A percentile compares a stretch with the other conserved stretches of the same genome.
phyloP scores from a whole-genome alignment of 2,113 vertebrate species.

The Polypterus bichir region DNA sequence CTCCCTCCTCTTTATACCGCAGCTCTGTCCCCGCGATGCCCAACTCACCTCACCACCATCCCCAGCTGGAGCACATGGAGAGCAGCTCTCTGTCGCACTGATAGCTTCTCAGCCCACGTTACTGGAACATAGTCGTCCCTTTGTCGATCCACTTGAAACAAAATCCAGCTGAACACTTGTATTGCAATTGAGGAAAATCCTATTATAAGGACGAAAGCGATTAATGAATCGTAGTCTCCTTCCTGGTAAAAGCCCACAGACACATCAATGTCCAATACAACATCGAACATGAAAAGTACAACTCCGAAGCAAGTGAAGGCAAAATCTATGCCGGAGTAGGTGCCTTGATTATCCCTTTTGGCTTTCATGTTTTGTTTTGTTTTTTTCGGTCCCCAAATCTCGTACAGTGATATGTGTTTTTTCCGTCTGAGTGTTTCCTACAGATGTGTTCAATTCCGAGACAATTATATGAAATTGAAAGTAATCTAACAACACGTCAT shows the following conservation, averaged over 20 bases:
- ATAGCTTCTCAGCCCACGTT: accelerated
- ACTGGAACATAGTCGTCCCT: background rate
- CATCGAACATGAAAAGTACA: conserved; percentile 17
- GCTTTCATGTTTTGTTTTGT: no score
- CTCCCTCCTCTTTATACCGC: no score
- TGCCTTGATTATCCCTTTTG: no score
- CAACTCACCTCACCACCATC: conserved; percentile 31
- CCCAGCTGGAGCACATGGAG: conserved; percentile 37
- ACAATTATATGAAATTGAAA: no score
- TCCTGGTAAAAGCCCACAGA: conserved; percentile 29
- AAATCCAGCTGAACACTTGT: conserved; percentile 43
- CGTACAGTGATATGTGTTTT: no score
- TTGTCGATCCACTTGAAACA: conserved; percentile 23
- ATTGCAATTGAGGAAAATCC: conserved; percentile 30
- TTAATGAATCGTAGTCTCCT: conserved; percentile 17
- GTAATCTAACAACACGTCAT: no score
- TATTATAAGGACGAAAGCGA: conserved; percentile 29
- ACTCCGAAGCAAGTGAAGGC: conserved; percentile 22
- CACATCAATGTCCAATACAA: conserved; percentile 23
- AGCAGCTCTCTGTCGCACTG: background rate
- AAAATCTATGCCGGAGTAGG: conserved; percentile 10
- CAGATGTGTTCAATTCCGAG: no score
- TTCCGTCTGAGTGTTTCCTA: no score
- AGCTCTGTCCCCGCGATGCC: no score
- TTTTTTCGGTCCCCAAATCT: no score